These are phyloP conservation scores for Falco novaeseelandiae DNA, from an alignment of 2,797 vertebrate species.

Conservation along the genomic window DNA sequence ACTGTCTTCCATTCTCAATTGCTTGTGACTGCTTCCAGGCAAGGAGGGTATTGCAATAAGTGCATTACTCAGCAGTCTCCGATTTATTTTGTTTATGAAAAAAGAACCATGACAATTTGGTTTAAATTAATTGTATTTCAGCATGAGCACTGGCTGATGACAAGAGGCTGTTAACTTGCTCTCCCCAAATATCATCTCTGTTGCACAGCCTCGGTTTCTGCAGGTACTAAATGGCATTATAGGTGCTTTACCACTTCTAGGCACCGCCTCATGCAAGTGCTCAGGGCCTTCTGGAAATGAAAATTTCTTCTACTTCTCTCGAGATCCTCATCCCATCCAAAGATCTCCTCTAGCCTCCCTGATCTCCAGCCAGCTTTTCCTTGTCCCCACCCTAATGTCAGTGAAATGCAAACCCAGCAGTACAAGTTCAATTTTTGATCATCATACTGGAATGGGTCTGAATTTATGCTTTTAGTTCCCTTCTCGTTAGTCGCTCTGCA, in stretches of 20 bases:
- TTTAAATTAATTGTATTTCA: slow-evolving; percentile 20
- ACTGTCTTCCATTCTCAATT: slow-evolving; percentile 28
- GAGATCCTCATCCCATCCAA: not conserved
- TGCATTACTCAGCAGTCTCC: not conserved
- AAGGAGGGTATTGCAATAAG: not conserved
- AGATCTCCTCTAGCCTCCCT: not conserved
- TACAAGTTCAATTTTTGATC: slow-evolving; percentile 8
- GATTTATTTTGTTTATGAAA: slow-evolving; percentile 23
- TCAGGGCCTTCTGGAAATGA: not conserved
- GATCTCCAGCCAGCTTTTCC: not conserved
- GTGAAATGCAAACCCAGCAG: not conserved
- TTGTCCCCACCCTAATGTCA: not conserved
- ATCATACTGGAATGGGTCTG: not conserved
- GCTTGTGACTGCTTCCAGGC: slow-evolving; percentile 1
- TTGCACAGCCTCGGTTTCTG: not conserved
- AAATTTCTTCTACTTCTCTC: not conserved
- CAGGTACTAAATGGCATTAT: not conserved
- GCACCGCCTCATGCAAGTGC: not conserved
- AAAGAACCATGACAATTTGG: not conserved
- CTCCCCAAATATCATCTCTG: not conserved
- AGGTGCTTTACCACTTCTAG: not conserved
- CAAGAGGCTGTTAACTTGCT: not conserved
- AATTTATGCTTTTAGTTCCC: not conserved
- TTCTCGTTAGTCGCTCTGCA: not conserved
- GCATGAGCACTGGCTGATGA: not conserved